Evolutionary conservation across 37 sponge, comb jelly and placozoan genomes (phyloP).

Genomic region (Beroe ovata): DNA sequence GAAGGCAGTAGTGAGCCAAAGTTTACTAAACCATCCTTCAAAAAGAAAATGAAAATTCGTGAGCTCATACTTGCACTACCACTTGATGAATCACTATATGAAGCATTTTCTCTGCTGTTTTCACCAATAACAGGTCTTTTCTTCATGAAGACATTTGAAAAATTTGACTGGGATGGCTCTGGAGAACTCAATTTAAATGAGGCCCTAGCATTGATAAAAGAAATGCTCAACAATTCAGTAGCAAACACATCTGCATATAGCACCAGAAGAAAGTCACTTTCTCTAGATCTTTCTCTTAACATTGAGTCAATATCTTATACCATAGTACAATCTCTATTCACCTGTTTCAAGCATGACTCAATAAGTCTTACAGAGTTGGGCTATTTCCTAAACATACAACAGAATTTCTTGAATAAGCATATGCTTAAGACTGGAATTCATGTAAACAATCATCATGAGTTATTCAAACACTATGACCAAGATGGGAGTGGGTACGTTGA

Average conservation of each 20-base stretch:
- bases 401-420: conserved; percentile 50
- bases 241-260: conserved; percentile 33
- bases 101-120: conserved; percentile 57
- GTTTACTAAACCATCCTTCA: background rate
- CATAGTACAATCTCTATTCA: conserved; percentile 49
- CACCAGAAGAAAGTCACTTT: conserved; percentile 30
- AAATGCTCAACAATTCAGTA: conserved; percentile 53
- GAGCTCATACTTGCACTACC: conserved; percentile 60
- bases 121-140: conserved; percentile 53
- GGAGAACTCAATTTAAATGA: conserved; percentile 23
- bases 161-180: conserved; percentile 12
- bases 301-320: background rate
- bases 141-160: conserved; percentile 41
- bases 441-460: background rate
- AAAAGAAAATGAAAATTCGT: conserved; percentile 36
- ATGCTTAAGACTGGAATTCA: conserved; percentile 20
- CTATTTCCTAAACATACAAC: conserved; percentile 48
- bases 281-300: conserved; percentile 1
- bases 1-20: background rate
- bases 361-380: conserved; percentile 39
- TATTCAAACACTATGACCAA: conserved; percentile 56
- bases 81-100: conserved; percentile 44
- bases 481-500: conserved; percentile 45
- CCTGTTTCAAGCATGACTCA: conserved; percentile 28
- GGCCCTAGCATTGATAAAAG: conserved; percentile 46